Conservation (phyloP, 1,140 invertebrate species). For the Brachionus paranguensis region DNA sequence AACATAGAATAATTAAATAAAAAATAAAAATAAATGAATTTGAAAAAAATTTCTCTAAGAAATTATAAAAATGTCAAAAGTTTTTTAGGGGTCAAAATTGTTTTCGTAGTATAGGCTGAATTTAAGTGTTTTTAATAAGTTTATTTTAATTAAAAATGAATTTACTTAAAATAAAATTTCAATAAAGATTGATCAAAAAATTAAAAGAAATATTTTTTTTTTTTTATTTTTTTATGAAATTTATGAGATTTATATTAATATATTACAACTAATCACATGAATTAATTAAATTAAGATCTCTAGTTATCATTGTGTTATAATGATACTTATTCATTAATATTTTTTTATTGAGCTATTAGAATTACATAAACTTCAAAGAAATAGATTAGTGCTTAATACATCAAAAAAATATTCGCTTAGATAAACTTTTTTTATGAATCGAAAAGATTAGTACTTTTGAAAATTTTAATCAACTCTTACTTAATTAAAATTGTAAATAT, state of each 20-base stretch:
- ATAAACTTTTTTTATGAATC: neutral
- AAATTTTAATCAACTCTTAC: neutral
- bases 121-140: too few relatives aligned
- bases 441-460: neutral
- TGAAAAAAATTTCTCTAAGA: too few relatives aligned
- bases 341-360: neutral
- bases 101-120: too few relatives aligned
- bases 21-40: too few relatives aligned
- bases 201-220: too few relatives aligned
- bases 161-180: too few relatives aligned
- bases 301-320: neutral
- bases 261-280: neutral
- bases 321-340: neutral
- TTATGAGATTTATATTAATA: neutral
- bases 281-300: neutral
- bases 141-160: too few relatives aligned
- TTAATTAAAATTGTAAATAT: constrained; percentile 28
- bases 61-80: too few relatives aligned
- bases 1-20: too few relatives aligned
- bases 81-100: too few relatives aligned
- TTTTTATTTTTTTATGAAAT: neutral
- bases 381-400: neutral
- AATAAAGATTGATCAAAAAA: too few relatives aligned
- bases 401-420: neutral
- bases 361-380: neutral